phyloP scores from a whole-genome alignment of 2,888 invertebrate genomes.

The Hydropsyche betteni region DNA sequence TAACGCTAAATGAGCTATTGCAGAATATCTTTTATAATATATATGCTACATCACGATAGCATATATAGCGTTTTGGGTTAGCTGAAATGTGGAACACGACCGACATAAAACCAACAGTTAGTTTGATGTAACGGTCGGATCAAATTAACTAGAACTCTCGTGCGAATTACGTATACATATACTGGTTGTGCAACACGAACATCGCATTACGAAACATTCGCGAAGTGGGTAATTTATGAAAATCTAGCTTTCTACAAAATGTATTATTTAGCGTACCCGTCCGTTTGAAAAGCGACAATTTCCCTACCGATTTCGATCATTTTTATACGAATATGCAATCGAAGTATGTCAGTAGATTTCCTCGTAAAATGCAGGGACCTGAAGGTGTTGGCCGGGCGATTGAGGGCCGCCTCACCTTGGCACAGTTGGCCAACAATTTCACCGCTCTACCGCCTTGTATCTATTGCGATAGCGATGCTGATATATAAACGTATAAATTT shows the following conservation, averaged over 20 bases:
- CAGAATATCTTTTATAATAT: no score
- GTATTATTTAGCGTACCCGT: not conserved
- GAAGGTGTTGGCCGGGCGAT: constrained; percentile 36
- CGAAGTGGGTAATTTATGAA: not conserved
- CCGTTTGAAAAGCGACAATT: not conserved
- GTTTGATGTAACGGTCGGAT: constrained; percentile 30
- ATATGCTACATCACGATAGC: no score
- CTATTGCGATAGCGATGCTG: constrained; percentile 38
- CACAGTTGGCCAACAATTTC: constrained; percentile 43
- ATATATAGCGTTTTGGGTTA: constrained; percentile 4
- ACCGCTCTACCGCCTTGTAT: constrained; percentile 44
- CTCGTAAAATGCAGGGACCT: constrained; percentile 43
- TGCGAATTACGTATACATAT: not conserved
- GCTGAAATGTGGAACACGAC: constrained; percentile 31
- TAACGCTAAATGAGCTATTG: no score
- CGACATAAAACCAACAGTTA: constrained; percentile 31
- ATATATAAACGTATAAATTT: constrained; percentile 10
- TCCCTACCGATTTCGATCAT: not conserved
- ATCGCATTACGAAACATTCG: constrained; percentile 17
- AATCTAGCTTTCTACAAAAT: not conserved
- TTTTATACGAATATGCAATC: not conserved
- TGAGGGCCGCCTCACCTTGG: constrained; percentile 45
- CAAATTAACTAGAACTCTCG: constrained; percentile 23
- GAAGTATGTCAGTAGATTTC: constrained; percentile 40
- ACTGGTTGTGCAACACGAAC: not conserved